Percentiles rank a stretch among this genome's conserved stretches.
phyloP scores from a whole-genome alignment of 1,140 invertebrate species.

The Ceratosolen fusciceps region DNA sequence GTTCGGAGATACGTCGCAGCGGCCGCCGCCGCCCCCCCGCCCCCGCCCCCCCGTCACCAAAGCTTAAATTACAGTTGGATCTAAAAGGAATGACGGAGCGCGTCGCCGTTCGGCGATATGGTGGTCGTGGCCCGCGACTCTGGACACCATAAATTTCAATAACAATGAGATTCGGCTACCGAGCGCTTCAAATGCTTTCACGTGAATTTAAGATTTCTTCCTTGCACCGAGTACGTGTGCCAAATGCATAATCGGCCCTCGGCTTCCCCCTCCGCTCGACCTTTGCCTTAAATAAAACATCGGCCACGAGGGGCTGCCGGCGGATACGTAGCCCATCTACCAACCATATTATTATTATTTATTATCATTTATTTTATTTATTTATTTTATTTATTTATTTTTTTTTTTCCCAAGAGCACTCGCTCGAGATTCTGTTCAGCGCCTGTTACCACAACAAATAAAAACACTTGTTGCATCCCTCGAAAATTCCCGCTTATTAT shows the following conservation, averaged over 20 bases:
- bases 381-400: too few relatives aligned
- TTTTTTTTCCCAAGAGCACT: background rate
- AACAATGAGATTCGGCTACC: constrained; percentile 1
- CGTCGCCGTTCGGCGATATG: too few relatives aligned
- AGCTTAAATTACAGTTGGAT: background rate
- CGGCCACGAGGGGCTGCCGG: too few relatives aligned
- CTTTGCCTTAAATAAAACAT: background rate
- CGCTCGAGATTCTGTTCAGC: background rate
- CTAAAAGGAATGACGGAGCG: constrained; percentile 1
- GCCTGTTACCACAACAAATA: background rate
- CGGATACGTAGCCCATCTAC: too few relatives aligned
- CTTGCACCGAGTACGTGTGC: background rate
- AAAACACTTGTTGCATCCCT: too few relatives aligned
- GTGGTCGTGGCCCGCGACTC: constrained; percentile 1
- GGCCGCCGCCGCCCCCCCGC: too few relatives aligned
- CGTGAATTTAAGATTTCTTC: background rate
- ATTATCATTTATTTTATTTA: too few relatives aligned
- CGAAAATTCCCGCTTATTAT: background rate
- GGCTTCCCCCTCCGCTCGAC: background rate
- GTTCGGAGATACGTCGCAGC: too few relatives aligned
- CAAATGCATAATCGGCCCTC: background rate
- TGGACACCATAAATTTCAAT: background rate
- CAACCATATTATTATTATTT: too few relatives aligned
- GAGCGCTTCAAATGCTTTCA: background rate
- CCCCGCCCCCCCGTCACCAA: too few relatives aligned